Conservation (phyloP, 2,888 invertebrate species). For the Melipona beecheii region DNA sequence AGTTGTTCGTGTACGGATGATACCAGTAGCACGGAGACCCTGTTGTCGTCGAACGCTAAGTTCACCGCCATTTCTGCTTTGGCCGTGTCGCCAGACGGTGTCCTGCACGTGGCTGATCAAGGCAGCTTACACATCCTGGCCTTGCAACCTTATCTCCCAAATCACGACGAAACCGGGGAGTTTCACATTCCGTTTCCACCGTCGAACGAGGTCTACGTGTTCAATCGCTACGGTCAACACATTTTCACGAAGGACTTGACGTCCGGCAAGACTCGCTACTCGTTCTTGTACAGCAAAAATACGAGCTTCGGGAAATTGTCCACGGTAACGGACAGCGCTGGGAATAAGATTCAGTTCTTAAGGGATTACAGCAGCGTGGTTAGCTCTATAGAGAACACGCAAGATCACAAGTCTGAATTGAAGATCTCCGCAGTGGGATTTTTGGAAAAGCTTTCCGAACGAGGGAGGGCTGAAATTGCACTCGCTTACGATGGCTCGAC, state of each 20-base stretch:
- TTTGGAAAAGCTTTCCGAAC: slow-evolving; percentile 94
- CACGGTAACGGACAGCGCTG: slow-evolving; percentile 96
- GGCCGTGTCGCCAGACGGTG: slow-evolving; percentile 97
- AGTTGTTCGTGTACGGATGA: slow-evolving; percentile 87
- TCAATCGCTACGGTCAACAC: slow-evolving; percentile 98
- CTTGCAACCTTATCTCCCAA: slow-evolving; percentile 93
- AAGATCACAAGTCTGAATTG: slow-evolving; percentile 96
- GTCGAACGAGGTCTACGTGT: slow-evolving; percentile 96
- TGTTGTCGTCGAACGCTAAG: slow-evolving; percentile 95
- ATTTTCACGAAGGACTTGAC: slow-evolving; percentile 96
- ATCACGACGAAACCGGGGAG: slow-evolving; percentile 94
- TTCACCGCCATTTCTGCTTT: slow-evolving; percentile 95
- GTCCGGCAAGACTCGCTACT: slow-evolving; percentile 97
- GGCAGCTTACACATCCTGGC: slow-evolving; percentile 94
- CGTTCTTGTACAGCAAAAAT: slow-evolving; percentile 98
- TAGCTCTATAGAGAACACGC: slow-evolving; percentile 96
- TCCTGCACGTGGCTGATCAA: slow-evolving; percentile 97
- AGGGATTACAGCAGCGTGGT: slow-evolving; percentile 96
- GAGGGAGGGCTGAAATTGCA: slow-evolving; percentile 94
- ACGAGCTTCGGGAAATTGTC: slow-evolving; percentile 97
- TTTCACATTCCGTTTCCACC: slow-evolving; percentile 97
- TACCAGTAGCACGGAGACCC: slow-evolving; percentile 92
- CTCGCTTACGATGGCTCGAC: slow-evolving; percentile 95
- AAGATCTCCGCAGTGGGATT: slow-evolving; percentile 97
- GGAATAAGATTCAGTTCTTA: slow-evolving; percentile 95